Base-by-base conservation (phyloP, 2,113 vertebrate genomes). In the Oryzias curvinotus region DNA sequence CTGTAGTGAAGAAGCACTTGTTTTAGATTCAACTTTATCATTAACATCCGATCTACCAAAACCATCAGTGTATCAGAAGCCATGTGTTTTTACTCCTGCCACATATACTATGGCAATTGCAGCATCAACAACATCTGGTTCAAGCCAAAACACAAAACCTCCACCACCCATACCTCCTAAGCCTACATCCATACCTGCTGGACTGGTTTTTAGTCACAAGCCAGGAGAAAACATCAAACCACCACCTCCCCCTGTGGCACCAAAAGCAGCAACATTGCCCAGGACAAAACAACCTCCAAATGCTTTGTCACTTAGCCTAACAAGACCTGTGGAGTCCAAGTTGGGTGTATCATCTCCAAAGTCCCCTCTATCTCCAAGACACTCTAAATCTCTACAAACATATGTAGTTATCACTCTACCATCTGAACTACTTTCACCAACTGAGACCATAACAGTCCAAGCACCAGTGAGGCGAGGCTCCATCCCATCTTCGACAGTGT, bases 331-430 rank as follows among this genome's bases (percentile, higher is more conserved):
- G 67, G 95, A 98, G 44, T 94, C 91, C 54, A 96, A 93, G 71
- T 78, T 94, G 52, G 82, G 81, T 67, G 41, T 77, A 70, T 82
- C 93, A 0, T 98, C 97, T 42, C 97, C 97, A 30, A 96, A 95
- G 64, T 98, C 97, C 54, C 96, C 96, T 12, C 68, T 96, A 54
- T 98, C 96, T 73, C 96, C 97, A 26, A 95, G 95, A 70, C 70
- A 94, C 85, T 84, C 92, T 16, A 96, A 94, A 87, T 93, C 93
- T 62, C 92, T 95, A 66, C 95, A 98, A 85, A 98, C 97, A 0
- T 99, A 98, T 45, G 97, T 97, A 45, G 96, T 99, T 36, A 99
- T 99, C 84, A 99, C 97, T 3, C 91, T 99, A 81, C 97, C 97
- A 58, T 98, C 96, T 78, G 96, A 98, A 75, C 95, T 95, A 69